A percentile compares a stretch with the other conserved stretches of the same genome.
Conservation (phyloP, 1,140 invertebrate genomes). For the Apis mellifera region Amel_HAv3.1 CM009938.2:4473001-4473500, state of each 20-base stretch:
- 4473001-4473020: not conserved
- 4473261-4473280: too few relatives aligned
- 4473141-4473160: too few relatives aligned
- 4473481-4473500: slow-evolving; percentile 4
- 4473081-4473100: too few relatives aligned
- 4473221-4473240: not conserved
- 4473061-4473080: too few relatives aligned
- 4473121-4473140: too few relatives aligned
- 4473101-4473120: too few relatives aligned
- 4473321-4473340: too few relatives aligned
- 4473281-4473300: not conserved
- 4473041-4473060: too few relatives aligned
- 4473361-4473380: not conserved
- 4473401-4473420: slow-evolving; percentile 3
- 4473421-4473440: not conserved
- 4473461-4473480: slow-evolving; percentile 15
- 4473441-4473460: slow-evolving; percentile 8
- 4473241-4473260: not conserved
- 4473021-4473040: not conserved
- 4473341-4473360: not conserved
- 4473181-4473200: too few relatives aligned
- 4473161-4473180: too few relatives aligned
- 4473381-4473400: not conserved
- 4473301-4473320: not conserved
- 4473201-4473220: not conserved